Evolutionary conservation across 1,140 invertebrate genomes (phyloP).

Genomic region (Drusus annulatus): DNA sequence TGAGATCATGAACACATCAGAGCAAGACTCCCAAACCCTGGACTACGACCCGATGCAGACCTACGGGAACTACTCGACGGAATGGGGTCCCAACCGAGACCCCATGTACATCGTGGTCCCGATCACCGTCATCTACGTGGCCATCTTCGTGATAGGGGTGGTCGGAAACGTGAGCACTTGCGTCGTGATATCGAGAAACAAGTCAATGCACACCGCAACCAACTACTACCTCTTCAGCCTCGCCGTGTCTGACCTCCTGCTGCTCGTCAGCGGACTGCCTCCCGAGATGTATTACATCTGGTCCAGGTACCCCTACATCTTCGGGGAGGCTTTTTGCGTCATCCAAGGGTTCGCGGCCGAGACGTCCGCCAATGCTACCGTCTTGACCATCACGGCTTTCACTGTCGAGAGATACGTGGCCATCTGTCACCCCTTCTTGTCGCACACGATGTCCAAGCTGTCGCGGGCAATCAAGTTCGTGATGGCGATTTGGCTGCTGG

Average conservation of each 20-base stretch:
- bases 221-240: constrained; percentile 96
- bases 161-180: constrained; percentile 95
- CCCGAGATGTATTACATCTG: constrained; percentile 91
- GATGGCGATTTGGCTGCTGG: constrained; percentile 80
- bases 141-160: constrained; percentile 89
- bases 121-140: constrained; percentile 85
- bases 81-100: constrained; percentile 74
- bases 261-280: constrained; percentile 87
- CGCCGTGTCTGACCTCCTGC: constrained; percentile 92
- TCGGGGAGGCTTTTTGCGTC: constrained; percentile 89
- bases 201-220: constrained; percentile 92
- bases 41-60: constrained; percentile 9
- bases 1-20: constrained; percentile 41
- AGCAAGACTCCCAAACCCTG: neutral
- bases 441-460: constrained; percentile 89
- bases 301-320: constrained; percentile 90
- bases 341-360: constrained; percentile 88
- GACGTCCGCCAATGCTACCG: constrained; percentile 93
- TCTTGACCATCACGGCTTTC: constrained; percentile 88
- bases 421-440: constrained; percentile 82
- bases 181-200: constrained; percentile 92
- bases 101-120: constrained; percentile 82
- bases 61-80: constrained; percentile 36
- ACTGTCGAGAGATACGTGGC: constrained; percentile 86
- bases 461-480: constrained; percentile 83